Evolutionary conservation across 2,797 vertebrate species (phyloP), one percentile per base, ranked within the genome.

Genomic region (Epinephelus awoara): DNA sequence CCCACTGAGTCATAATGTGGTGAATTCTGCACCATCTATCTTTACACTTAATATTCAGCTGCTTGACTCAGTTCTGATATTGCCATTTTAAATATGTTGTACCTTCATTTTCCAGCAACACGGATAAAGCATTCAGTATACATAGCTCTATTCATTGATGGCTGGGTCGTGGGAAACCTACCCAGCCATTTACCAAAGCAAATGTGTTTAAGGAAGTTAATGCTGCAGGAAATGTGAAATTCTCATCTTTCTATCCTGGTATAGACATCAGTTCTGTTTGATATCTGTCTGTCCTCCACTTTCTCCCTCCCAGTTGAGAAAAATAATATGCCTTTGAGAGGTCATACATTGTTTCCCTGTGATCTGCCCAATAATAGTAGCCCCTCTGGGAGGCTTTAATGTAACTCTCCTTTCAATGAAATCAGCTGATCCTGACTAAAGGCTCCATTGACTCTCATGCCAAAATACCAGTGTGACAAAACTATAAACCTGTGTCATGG

Each of bases 361-460:
- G 71, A 88, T 85, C 67, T 68, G 51, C 18, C 27, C 46, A 64
- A 67, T 68, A 78, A 76, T 52, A 59, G 67, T 2, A 18, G 18
- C 29, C 25, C 62, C 78, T 88, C 61, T 69, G 56, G 29, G 55
- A 64, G 57, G 23, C 67, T 80, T 67, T 51, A 47, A 72, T 69
- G 63, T 68, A 57, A 77, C 61, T 63, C 2, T 44, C 59, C 62
- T 88, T 84, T 84, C 65, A 77, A 18, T 75, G 62, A 79, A 90
- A 86, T 91, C 89, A 81, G 83, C 80, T 88, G 87, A 88, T 91
- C 61, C 56, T 55, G 54, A 85, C 71, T 72, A 82, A 75, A 86
- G 75, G 55, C 80, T 55, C 27, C 64, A 83, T 70, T 85, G 77
- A 90, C 65, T 86, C 75, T 68, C 52, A 54, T 72, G 72, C 75